Evolutionary conservation across 2,113 vertebrate genomes (phyloP).

Genomic region (Chionodraco myersi): DNA sequence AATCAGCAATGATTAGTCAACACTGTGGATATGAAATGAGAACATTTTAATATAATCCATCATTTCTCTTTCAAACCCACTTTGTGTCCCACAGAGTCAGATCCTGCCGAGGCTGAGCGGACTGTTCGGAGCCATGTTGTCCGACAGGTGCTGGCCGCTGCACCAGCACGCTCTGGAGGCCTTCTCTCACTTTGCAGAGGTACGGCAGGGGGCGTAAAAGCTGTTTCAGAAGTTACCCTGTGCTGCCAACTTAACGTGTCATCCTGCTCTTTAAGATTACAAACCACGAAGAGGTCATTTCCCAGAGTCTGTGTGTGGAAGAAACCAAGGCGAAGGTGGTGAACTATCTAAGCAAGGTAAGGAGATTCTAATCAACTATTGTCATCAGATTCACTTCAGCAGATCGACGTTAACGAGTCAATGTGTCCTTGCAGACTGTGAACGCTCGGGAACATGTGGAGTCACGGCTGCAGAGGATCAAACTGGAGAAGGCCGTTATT

Average conservation of each 20-base stretch:
- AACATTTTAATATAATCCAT: neutral
- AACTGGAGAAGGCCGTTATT: slow-evolving; percentile 79
- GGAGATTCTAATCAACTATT: neutral
- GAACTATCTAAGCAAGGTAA: slow-evolving; percentile 93
- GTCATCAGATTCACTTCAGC: too few relatives aligned
- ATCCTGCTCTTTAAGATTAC: slow-evolving; percentile 85
- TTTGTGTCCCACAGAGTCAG: slow-evolving; percentile 80
- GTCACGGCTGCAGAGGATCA: slow-evolving; percentile 82
- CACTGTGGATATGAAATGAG: neutral
- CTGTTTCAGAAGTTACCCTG: neutral
- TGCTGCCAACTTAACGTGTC: neutral
- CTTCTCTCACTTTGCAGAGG: slow-evolving; percentile 94
- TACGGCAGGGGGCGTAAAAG: slow-evolving; percentile 48
- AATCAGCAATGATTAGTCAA: too few relatives aligned
- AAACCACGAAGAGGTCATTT: slow-evolving; percentile 92
- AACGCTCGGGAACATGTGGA: slow-evolving; percentile 78
- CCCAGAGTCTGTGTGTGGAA: slow-evolving; percentile 88
- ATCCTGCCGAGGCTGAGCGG: slow-evolving; percentile 86
- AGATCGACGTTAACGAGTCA: neutral
- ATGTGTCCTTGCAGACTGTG: slow-evolving; percentile 77
- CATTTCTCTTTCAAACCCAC: neutral
- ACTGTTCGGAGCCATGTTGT: slow-evolving; percentile 87
- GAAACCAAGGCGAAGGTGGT: slow-evolving; percentile 90
- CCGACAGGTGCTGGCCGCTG: slow-evolving; percentile 86
- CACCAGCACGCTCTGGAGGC: slow-evolving; percentile 91